Evolutionary conservation across 2,888 invertebrate species (phyloP), one percentile per base, ranked within the genome.

Genomic region (Suillia variegata): DNA sequence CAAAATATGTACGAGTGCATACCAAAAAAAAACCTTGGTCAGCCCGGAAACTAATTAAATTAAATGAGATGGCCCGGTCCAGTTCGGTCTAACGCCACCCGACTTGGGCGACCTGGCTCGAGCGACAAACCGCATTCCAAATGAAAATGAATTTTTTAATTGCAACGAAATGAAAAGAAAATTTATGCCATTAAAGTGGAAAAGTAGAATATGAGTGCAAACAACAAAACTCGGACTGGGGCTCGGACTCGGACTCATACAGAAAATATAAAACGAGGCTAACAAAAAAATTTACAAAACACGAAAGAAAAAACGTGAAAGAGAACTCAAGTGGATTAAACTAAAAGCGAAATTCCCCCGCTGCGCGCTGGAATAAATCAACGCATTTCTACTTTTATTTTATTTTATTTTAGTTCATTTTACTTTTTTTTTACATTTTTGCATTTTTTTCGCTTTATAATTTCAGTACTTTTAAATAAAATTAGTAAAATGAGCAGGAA

Each of bases 1-100:
- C n/a, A n/a, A n/a, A n/a, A n/a, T n/a, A n/a, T n/a, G n/a, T n/a
- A n/a, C n/a, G n/a, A n/a, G n/a, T n/a, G n/a, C n/a, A n/a, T n/a
- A n/a, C n/a, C n/a, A n/a, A n/a, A n/a, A n/a, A n/a, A n/a, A 10
- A 26, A 26, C 10, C 54, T 59, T 54, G 50, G 59, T 59, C 47
- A 59, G 42, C 59, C 59, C 52, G 59, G 54, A 54, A 59, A 59
- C 54, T 59, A 54, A 59, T 59, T 59, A 59, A 59, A 54, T 59
- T 59, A 54, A 59, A 59, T 59, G 54, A 59, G 54, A 42, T 59
- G 10, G 13, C 38, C 38, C 38, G 4, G 52, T 58, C 58, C 58
- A 50, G 38, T 42, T 52, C n/a, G n/a, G n/a, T n/a, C n/a, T n/a
- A n/a, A 53, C 45, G 58, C 53, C 52, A 47, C 50, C 50, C 20